Base-by-base conservation (phyloP, 1,140 invertebrate genomes). In the Caenorhabditis briggsae region DNA sequence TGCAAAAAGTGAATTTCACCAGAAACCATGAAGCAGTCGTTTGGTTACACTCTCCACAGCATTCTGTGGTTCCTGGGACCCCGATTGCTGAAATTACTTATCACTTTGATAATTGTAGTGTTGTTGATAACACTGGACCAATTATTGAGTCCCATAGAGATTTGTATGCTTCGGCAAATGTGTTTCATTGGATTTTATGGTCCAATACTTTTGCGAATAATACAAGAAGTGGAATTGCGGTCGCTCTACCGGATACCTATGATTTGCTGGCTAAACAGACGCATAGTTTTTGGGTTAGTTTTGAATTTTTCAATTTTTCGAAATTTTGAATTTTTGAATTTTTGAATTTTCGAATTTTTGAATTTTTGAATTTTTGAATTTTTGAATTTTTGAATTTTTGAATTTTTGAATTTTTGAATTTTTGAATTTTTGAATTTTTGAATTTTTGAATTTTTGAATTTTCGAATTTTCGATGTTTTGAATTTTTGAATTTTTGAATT, bases 261-360 rank as follows among this genome's bases (percentile, higher is more conserved):
- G 95, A 97, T 89, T 97, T 97, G 89, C 96, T 97, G 91, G 96
- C 97, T 92, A 97, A 97, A 91, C 96, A 96, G 89, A 97, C 96
- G 0, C 97, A 98, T 93, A 95, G 96, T 0, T 94, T 98, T 33
- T 95, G 95, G 90, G 95, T 97, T 89, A 94, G 95, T 82, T 25
- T 20, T 41, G 41, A 12, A 14, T 65, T 65, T 74, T n/a, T n/a
- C n/a, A n/a, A n/a, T n/a, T n/a, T n/a, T n/a, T n/a, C n/a, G n/a
- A n/a, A n/a, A n/a, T n/a, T n/a, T n/a, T n/a, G n/a, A n/a, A n/a
- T n/a, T n/a, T n/a, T n/a, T n/a, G n/a, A n/a, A n/a, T n/a, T n/a
- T n/a, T n/a, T n/a, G n/a, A n/a, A n/a, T n/a, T n/a, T n/a, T n/a
- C n/a, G n/a, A n/a, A n/a, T n/a, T n/a, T n/a, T n/a, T n/a, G n/a